Conservation (phyloP, 1,140 invertebrate genomes). For the Brevipalpus yothersi region DNA sequence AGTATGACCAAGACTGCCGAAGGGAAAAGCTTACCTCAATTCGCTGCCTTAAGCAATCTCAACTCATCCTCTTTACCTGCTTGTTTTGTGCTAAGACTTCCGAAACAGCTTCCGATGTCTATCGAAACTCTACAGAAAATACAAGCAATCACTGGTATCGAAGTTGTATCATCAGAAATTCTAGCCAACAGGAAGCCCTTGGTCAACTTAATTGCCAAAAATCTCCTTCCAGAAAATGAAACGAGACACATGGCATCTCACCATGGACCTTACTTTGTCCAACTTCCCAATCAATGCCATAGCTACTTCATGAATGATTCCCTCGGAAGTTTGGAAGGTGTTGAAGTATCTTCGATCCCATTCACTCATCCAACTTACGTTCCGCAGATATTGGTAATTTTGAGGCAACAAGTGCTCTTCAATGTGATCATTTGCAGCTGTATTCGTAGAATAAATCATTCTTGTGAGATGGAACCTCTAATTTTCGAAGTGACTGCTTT, state of each 20-base stretch:
- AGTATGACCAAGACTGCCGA: conserved; percentile 40
- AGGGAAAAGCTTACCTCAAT: conserved; percentile 50
- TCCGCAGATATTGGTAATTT: conserved; percentile 51
- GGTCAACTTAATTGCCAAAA: conserved; percentile 5
- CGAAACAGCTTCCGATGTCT: conserved; percentile 62
- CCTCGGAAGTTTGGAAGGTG: conserved; percentile 38
- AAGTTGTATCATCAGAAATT: conserved; percentile 1
- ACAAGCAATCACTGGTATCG: conserved; percentile 33
- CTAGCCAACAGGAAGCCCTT: not conserved
- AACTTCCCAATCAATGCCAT: conserved; percentile 72
- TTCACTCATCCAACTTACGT: conserved; percentile 84
- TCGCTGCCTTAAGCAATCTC: conserved; percentile 42
- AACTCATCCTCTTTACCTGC: conserved; percentile 73
- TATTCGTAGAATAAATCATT: conserved; percentile 32
- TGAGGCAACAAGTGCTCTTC: conserved; percentile 73
- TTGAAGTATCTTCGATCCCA: conserved; percentile 52
- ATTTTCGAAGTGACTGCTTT: conserved; percentile 76
- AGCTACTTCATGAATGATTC: conserved; percentile 74
- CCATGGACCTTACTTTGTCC: conserved; percentile 19
- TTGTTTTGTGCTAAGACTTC: conserved; percentile 62
- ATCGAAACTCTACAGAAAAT: conserved; percentile 41
- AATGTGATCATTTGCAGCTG: conserved; percentile 67
- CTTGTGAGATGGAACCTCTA: not conserved
- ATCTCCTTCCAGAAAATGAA: not conserved
- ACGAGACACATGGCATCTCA: not conserved